These are phyloP conservation scores for Malurus splendens DNA, from an alignment of 2,797 vertebrate species.

Conservation along the genomic window DNA sequence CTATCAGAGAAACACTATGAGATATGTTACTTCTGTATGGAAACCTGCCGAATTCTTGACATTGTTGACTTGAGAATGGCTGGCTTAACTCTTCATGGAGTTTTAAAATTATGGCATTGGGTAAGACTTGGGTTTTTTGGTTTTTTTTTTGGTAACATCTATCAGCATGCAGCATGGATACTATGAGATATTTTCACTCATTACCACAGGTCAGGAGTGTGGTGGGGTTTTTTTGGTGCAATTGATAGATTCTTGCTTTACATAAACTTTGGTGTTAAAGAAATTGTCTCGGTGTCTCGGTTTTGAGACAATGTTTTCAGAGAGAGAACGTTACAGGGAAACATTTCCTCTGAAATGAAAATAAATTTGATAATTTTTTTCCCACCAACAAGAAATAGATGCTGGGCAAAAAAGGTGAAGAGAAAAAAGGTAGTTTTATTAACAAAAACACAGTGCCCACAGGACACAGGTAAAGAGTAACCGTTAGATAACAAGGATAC, in stretches of 20 bases:
- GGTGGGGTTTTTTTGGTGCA: background rate
- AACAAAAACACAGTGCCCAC: too few species aligned
- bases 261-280: background rate
- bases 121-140: background rate
- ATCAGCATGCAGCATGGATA: fast-evolving
- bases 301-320: too few species aligned
- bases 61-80: background rate
- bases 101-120: background rate
- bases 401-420: too few species aligned
- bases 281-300: background rate
- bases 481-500: too few species aligned
- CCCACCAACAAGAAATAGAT: too few species aligned
- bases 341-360: too few species aligned
- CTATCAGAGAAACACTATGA: background rate
- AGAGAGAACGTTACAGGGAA: too few species aligned
- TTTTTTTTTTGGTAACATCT: background rate
- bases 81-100: background rate
- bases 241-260: background rate
- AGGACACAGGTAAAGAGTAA: too few species aligned
- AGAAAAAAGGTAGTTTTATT: too few species aligned
- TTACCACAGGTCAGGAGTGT: background rate
- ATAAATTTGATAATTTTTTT: too few species aligned
- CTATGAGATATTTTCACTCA: fast-evolving
- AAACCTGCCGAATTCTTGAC: background rate
- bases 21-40: background rate